phyloP scores from a whole-genome alignment of 2,888 invertebrate genomes.

The Torymus aiolomorphi region DNA sequence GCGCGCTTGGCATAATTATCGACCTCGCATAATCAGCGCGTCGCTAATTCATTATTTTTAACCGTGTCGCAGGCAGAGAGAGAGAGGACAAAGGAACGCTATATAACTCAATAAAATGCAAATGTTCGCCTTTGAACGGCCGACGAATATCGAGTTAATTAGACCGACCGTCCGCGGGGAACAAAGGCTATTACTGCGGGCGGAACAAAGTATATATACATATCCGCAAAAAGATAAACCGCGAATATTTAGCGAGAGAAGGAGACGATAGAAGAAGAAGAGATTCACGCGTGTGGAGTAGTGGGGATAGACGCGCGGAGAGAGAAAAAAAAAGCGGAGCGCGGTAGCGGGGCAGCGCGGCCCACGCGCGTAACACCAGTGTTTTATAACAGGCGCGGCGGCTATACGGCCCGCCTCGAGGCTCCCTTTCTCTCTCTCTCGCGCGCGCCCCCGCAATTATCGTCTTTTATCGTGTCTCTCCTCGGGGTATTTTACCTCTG shows the following conservation, averaged over 20 bases:
- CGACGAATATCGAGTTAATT: conserved; percentile 13
- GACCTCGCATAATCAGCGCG: conserved; percentile 4
- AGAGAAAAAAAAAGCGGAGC: conserved; percentile 40
- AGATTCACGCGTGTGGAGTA: background rate
- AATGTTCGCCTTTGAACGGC: background rate
- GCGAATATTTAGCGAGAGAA: background rate
- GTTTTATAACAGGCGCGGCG: conserved; percentile 67
- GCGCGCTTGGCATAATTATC: background rate
- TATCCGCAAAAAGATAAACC: background rate
- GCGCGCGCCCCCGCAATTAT: conserved; percentile 60
- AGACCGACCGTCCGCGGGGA: background rate
- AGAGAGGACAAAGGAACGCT: background rate
- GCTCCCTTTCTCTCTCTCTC: conserved; percentile 50
- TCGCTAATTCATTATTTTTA: conserved; percentile 20
- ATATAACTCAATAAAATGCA: conserved; percentile 6
- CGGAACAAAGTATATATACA: background rate
- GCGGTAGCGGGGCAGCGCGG: conserved; percentile 43
- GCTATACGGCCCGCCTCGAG: conserved; percentile 59
- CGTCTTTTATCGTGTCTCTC: conserved; percentile 41
- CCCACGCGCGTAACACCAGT: conserved; percentile 71
- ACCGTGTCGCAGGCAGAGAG: background rate
- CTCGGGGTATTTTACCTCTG: conserved; percentile 14
- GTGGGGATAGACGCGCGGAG: too few relatives aligned
- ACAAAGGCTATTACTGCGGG: too few relatives aligned
- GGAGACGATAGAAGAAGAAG: background rate